Base-by-base conservation (phyloP, 2,888 invertebrate genomes). In the Ectropis crepuscularia region DNA sequence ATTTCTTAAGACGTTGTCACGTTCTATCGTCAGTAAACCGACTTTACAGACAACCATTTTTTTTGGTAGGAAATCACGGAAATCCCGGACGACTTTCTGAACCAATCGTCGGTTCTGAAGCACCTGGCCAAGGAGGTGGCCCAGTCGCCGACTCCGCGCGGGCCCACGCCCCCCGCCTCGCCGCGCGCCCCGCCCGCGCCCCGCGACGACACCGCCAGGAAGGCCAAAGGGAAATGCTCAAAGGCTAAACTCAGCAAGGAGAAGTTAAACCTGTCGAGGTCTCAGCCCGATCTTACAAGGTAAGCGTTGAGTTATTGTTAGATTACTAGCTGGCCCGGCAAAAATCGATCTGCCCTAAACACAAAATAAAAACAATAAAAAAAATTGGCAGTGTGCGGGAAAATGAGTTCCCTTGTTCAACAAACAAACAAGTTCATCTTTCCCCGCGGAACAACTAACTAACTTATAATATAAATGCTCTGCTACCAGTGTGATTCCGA, bases 71-170 rank as follows among this genome's bases (percentile, higher is more conserved):
- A 97, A 90, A 96, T 97, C 76, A 96, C 96, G 0, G 97, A 96
- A 84, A 97, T 97, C 78, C 97, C 97, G 0, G 96, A 96, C 78
- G 97, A 97, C 88, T 97, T 96, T 79, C 92, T 97, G 11, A 96
- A 95, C 84, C 96, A 97, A 78, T 96, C 96, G 2, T 96, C 96
- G 69, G 96, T 97, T 37, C 86, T 97, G 75, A 97, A 97, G 85
- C 97, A 97, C 86, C 92, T 97, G 65, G 97, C 97, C 12, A 96
- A 96, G 88, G 97, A 97, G 88, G 96, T 96, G 61, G 89, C 91
- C 0, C 87, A 88, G 74, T 89, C 90, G 5, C 92, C 92, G 1
- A 81, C 85, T 0, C 88, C 89, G 0, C 86, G 85, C 49, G 87
- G 85, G 0, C 79, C 83, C 45, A 85, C 89, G 0, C 89, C 90